Base-by-base conservation (phyloP, 2,888 invertebrate genomes). In the Phortica okadai region DNA sequence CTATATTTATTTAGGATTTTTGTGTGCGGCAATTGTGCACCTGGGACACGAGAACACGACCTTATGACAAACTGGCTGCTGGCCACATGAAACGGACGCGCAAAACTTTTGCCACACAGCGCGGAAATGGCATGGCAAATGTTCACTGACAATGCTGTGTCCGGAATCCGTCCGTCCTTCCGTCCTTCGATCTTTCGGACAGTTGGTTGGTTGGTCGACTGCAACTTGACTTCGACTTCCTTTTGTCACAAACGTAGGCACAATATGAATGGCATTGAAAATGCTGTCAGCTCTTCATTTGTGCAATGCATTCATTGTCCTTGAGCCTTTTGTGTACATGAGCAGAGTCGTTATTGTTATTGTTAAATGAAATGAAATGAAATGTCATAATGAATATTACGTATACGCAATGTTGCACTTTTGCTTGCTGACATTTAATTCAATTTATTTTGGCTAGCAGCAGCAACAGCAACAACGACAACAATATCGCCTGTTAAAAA, bases 361-460 rank as follows among this genome's bases (percentile, higher is more conserved):
- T 62, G 62, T 25, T 25, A 25, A 10, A 62, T 62, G 33, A 7
- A 56, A n/a, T 33, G 66, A 44, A 41, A 45, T 69, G n/a, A n/a
- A 69, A 69, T 69, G 69, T 69, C 69, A 69, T 21, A 45, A n/a
- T 21, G 69, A 44, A 69, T 69, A 69, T 69, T 45, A 69, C 69
- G 69, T 69, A 45, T 45, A 69, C 69, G 25, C 50, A 69, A 45
- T 45, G 62, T 69, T 69, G 69, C 69, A 69, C 69, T 69, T 45
- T 33, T 33, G 33, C 33, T 8, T 45, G 21, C 25, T 69, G 69
- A 69, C 69, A 21, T n/a, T 10, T 21, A 59, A 59, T 69, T 69
- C 16, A 10, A 69, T 66, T 33, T 41, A 10, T 11, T 21, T 21
- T 21, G 21, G 21, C 21, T 21, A 21, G 21, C 45, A 10, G 7